phyloP scores from a whole-genome alignment of 2,797 vertebrate species.

The Coccyzus lansbergi region DNA sequence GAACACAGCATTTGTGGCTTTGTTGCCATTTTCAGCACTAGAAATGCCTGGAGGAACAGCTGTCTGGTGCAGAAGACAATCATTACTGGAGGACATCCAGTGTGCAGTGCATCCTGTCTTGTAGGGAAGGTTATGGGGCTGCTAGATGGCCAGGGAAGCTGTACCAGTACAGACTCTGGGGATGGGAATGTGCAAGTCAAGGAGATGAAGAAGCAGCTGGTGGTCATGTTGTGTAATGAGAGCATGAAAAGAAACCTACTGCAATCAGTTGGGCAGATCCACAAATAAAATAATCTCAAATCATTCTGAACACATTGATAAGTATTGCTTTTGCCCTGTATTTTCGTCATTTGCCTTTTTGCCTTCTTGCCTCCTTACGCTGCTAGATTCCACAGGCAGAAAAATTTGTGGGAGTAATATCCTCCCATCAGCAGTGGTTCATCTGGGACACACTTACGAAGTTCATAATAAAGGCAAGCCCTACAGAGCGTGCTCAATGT shows the following conservation, averaged over 20 bases:
- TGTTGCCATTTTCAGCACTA: neutral
- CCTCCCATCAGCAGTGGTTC: conserved; percentile 62
- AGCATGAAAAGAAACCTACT: neutral
- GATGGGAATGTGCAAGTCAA: neutral
- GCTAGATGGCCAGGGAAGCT: neutral
- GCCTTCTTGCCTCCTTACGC: conserved; percentile 3
- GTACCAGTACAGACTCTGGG: neutral
- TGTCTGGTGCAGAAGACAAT: neutral
- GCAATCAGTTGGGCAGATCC: neutral
- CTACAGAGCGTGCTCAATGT: conserved; percentile 66
- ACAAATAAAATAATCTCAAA: neutral
- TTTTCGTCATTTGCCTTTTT: conserved; percentile 27
- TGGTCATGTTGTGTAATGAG: neutral
- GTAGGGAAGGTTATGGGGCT: neutral
- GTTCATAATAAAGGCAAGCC: conserved; percentile 70
- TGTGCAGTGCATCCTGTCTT: neutral
- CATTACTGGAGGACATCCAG: neutral
- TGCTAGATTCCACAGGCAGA: conserved; percentile 53
- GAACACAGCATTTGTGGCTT: neutral
- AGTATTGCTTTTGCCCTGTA: neutral
- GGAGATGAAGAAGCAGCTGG: neutral
- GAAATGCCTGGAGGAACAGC: neutral
- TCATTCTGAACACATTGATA: neutral
- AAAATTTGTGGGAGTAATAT: conserved; percentile 72
- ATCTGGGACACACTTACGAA: conserved; percentile 69